Evolutionary conservation across 2,888 invertebrate genomes (phyloP).

Genomic region (Clunio marinus): DNA sequence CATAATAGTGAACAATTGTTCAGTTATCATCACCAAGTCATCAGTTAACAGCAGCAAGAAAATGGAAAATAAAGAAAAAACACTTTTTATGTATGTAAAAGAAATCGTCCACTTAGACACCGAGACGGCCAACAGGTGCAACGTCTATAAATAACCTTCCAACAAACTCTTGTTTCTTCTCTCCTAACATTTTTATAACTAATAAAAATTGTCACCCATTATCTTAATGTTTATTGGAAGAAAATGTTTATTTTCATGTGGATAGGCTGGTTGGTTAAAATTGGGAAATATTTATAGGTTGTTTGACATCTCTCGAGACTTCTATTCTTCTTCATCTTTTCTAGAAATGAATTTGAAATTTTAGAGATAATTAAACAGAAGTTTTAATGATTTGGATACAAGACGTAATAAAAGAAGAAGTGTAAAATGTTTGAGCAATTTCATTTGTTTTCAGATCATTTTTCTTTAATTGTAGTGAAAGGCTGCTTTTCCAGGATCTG

Average conservation of each 20-base stretch:
- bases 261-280: not conserved
- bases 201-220: slow-evolving; percentile 39
- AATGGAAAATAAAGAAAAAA: slow-evolving; percentile 7
- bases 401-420: no score
- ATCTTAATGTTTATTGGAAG: slow-evolving; percentile 36
- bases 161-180: not conserved
- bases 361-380: no score
- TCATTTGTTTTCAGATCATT: no score
- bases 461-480: no score
- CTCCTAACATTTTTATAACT: slow-evolving; percentile 16
- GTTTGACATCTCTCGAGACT: slow-evolving; percentile 3
- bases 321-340: no score
- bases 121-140: slow-evolving; percentile 33
- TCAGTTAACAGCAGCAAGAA: no score
- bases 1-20: slow-evolving; percentile 20
- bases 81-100: not conserved
- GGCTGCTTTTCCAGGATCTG: no score
- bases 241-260: slow-evolving; percentile 37
- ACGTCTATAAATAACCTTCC: slow-evolving; percentile 1
- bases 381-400: no score
- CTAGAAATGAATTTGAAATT: no score
- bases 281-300: slow-evolving; percentile 15
- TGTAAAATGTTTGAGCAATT: no score
- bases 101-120: not conserved
- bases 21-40: slow-evolving; percentile 30